Conservation (phyloP, 92 coral and sea anemone genomes). For the Desmophyllum pertusum region DNA sequence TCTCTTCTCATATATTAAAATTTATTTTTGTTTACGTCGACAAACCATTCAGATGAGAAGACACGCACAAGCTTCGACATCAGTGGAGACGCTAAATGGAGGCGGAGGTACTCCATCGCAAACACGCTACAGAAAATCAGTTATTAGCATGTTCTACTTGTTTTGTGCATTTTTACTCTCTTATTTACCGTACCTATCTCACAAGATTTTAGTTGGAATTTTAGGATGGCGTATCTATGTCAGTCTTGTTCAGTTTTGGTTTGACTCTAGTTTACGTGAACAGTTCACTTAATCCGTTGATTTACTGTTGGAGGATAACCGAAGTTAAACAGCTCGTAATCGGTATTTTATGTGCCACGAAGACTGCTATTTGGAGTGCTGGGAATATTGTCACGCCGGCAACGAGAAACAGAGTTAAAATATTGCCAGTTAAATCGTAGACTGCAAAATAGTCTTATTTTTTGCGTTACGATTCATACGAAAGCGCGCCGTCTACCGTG, state of each 20-base stretch:
- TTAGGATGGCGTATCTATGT: slow-evolving; percentile 21
- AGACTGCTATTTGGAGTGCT: neutral
- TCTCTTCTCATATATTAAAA: slow-evolving; percentile 30
- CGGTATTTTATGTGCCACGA: neutral
- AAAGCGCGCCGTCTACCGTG: too few relatives aligned
- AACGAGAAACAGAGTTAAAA: neutral
- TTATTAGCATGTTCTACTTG: slow-evolving; percentile 43
- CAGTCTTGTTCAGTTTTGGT: slow-evolving; percentile 29
- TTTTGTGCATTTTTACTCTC: slow-evolving; percentile 32
- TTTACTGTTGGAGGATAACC: slow-evolving; percentile 39
- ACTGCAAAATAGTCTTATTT: too few relatives aligned
- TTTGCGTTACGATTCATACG: too few relatives aligned
- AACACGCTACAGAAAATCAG: slow-evolving; percentile 36
- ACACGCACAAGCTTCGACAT: neutral
- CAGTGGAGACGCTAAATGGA: neutral
- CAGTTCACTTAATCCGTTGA: slow-evolving; percentile 43
- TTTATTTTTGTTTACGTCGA: slow-evolving; percentile 31
- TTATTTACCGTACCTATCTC: slow-evolving; percentile 42
- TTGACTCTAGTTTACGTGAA: slow-evolving; percentile 48
- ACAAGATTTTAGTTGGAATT: neutral
- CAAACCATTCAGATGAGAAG: neutral
- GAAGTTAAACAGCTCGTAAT: neutral
- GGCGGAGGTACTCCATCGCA: neutral
- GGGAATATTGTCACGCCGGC: neutral
- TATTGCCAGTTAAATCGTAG: neutral